A percentile compares a stretch with the other conserved stretches of the same genome.
Evolutionary conservation across 2,888 invertebrate genomes (phyloP).

Genomic region (Xestia rhomboidea): DNA sequence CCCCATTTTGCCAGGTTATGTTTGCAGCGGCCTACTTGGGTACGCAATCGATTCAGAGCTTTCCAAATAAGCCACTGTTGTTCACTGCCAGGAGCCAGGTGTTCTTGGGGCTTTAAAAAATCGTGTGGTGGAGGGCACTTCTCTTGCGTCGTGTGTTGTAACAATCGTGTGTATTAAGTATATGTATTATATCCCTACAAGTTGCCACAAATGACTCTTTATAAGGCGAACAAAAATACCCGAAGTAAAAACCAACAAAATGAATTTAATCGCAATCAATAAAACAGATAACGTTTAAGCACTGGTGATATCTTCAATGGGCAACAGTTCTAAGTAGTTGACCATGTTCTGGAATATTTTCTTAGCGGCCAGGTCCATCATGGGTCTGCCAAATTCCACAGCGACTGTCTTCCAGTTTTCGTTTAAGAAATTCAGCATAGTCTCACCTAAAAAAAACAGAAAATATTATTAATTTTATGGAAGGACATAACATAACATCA

Average conservation of each 20-base stretch:
- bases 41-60: no score
- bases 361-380: slow-evolving; percentile 76
- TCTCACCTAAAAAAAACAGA: slow-evolving; percentile 74
- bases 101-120: no score
- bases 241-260: slow-evolving; percentile 8
- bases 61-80: no score
- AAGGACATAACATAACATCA: background rate
- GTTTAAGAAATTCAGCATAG: slow-evolving; percentile 80
- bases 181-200: background rate
- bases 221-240: background rate
- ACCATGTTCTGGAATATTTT: slow-evolving; percentile 75
- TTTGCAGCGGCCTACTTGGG: no score
- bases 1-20: no score
- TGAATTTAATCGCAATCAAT: slow-evolving; percentile 30
- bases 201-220: background rate
- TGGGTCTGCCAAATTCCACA: slow-evolving; percentile 80
- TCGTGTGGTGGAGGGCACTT: no score
- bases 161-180: background rate
- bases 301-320: slow-evolving; percentile 79
- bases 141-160: no score
- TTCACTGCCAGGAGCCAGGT: no score
- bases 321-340: slow-evolving; percentile 70
- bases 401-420: slow-evolving; percentile 83
- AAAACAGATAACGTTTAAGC: slow-evolving; percentile 41
- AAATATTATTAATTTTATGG: background rate